phyloP scores from a whole-genome alignment of 2,113 vertebrate species.

The Pachycephala philippinensis region DNA sequence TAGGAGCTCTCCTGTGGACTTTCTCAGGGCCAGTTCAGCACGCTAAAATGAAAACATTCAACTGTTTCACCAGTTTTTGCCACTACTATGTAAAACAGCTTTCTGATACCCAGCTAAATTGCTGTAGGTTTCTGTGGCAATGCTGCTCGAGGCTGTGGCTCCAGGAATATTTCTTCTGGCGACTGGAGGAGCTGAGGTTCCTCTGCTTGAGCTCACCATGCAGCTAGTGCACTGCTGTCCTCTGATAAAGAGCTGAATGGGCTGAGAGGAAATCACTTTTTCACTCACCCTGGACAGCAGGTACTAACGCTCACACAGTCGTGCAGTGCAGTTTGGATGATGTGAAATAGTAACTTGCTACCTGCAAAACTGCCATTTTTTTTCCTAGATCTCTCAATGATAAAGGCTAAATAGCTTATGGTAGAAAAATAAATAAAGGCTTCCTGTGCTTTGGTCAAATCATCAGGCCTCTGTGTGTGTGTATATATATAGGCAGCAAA shows the following conservation, averaged over 20 bases:
- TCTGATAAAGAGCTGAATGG: neutral
- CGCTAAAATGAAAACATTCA: neutral
- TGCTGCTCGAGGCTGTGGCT: accelerated
- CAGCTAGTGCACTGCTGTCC: neutral
- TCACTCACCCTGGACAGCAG: neutral
- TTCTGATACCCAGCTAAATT: neutral
- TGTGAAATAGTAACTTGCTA: neutral
- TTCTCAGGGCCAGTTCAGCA: neutral
- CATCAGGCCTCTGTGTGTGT: neutral
- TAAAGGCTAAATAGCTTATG: neutral
- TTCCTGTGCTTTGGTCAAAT: neutral
- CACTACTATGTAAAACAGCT: neutral
- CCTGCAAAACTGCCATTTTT: neutral
- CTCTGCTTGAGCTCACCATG: neutral
- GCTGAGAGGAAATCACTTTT: neutral
- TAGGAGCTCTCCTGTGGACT: neutral
- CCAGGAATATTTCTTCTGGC: neutral
- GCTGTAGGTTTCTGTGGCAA: neutral
- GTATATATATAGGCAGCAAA: neutral
- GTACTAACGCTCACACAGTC: neutral
- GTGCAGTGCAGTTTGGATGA: neutral
- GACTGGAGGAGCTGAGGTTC: neutral
- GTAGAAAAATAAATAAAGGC: neutral
- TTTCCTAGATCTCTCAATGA: neutral
- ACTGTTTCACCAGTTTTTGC: neutral